Evolutionary conservation across 1,140 invertebrate species (phyloP).

Genomic region (Hormaphis cornu): DNA sequence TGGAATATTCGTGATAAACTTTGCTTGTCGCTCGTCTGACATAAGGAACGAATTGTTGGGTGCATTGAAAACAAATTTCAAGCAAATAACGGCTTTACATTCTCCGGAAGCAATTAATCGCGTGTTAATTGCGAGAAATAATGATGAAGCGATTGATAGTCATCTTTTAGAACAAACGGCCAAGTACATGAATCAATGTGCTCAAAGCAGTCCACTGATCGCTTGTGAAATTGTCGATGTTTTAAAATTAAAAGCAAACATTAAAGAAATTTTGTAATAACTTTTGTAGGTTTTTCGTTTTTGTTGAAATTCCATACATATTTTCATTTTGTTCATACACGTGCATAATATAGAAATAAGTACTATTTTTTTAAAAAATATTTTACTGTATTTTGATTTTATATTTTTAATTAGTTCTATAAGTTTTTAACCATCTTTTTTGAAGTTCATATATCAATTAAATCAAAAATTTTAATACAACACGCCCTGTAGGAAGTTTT

Average conservation of each 20-base stretch:
- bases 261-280: background rate
- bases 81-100: conserved; percentile 55
- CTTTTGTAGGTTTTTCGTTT: background rate
- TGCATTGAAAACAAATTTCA: conserved; percentile 56
- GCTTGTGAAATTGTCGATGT: conserved; percentile 12
- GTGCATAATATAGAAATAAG: too few relatives aligned
- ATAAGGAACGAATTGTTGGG: conserved; percentile 52
- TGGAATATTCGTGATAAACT: conserved; percentile 70
- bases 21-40: conserved; percentile 64
- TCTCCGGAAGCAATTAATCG: conserved; percentile 75
- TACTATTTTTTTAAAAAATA: too few relatives aligned
- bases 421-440: too few relatives aligned
- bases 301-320: background rate
- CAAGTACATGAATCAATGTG: conserved; percentile 9
- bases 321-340: background rate
- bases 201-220: background rate
- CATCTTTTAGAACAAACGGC: conserved; percentile 2
- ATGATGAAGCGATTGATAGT: background rate
- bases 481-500: too few relatives aligned
- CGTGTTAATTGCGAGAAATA: conserved; percentile 49
- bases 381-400: too few relatives aligned
- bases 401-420: too few relatives aligned
- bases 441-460: too few relatives aligned
- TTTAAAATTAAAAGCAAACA: conserved; percentile 4
- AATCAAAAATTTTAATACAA: too few relatives aligned